These are phyloP conservation scores for Patiria miniata DNA, from an alignment of 35 echinoderm and acorn worm species.

Conservation along the genomic window DNA sequence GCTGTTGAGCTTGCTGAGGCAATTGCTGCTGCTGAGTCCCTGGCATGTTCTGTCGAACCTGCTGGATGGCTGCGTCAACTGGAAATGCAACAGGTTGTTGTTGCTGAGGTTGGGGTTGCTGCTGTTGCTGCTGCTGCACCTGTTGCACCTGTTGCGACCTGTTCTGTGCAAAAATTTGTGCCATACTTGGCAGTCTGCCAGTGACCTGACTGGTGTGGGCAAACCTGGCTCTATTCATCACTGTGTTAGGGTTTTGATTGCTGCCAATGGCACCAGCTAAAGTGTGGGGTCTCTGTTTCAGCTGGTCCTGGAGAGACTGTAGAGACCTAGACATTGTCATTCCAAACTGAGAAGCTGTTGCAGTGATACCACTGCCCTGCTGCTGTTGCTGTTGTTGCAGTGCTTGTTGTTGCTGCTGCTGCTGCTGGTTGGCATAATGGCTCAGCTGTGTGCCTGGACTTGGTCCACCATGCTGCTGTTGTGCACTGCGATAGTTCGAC, in stretches of 20 bases:
- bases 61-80: not conserved
- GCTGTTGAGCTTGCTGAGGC: conserved; percentile 36
- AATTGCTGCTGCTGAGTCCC: conserved; percentile 37
- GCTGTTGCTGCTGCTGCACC: conserved; percentile 34
- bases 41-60: conserved; percentile 42
- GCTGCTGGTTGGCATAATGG: conserved; percentile 13
- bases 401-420: conserved; percentile 31
- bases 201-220: conserved; percentile 27
- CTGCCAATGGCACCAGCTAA: not conserved
- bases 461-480: conserved; percentile 14
- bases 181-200: conserved; percentile 55
- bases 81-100: conserved; percentile 16
- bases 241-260: not conserved
- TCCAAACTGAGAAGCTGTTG: conserved; percentile 16
- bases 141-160: not conserved
- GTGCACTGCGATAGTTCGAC: not conserved
- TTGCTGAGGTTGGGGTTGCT: conserved; percentile 11
- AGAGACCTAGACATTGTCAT: conserved; percentile 20
- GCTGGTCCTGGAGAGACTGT: conserved; percentile 4
- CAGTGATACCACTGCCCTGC: conserved; percentile 12
- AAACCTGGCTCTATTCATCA: conserved; percentile 30
- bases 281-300: conserved; percentile 4
- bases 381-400: conserved; percentile 31
- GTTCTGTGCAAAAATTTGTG: conserved; percentile 49
- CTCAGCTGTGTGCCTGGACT: too few relatives aligned